Percentiles rank a stretch among this genome's conserved stretches.
Conservation (phyloP, 2,888 invertebrate species). For the Melanargia galathea region DNA sequence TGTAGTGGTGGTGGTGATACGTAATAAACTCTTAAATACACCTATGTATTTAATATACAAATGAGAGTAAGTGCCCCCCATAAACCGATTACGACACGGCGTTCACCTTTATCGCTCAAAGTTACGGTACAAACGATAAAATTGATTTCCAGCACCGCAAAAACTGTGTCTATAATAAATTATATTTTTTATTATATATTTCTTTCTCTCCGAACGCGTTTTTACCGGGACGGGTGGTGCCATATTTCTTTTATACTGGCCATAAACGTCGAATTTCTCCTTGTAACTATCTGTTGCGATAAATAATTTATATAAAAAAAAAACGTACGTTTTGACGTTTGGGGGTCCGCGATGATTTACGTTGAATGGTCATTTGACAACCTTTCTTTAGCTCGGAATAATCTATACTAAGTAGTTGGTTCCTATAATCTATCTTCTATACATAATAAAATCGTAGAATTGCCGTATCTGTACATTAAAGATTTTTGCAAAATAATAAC, state of each 20-base stretch:
- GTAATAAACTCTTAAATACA: not conserved
- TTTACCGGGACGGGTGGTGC: conserved; percentile 55
- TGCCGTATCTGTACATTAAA: too few species aligned
- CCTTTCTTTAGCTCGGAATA: not conserved
- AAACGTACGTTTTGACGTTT: conserved; percentile 21
- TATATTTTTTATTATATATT: conserved; percentile 51
- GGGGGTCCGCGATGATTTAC: conserved; percentile 23
- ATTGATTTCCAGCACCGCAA: conserved; percentile 53
- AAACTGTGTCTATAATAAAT: conserved; percentile 57
- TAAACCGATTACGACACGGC: conserved; percentile 43
- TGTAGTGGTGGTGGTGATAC: too few species aligned
- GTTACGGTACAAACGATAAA: conserved; percentile 45
- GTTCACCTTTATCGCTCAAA: conserved; percentile 27
- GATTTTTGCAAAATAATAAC: too few species aligned
- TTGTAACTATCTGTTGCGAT: conserved; percentile 56
- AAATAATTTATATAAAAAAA: conserved; percentile 30
- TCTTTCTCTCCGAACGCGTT: conserved; percentile 44
- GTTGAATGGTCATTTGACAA: not conserved
- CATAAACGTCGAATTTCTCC: conserved; percentile 64
- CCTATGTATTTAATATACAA: conserved; percentile 15
- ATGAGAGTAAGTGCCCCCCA: conserved; percentile 33
- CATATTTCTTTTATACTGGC: conserved; percentile 65
- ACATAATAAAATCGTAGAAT: too few species aligned
- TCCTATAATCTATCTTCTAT: too few species aligned
- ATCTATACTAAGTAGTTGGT: not conserved